A percentile compares a stretch with the other conserved stretches of the same genome.
These are phyloP conservation scores for Dysdera silvatica DNA, from an alignment of 1,140 invertebrate species.

Conservation along the genomic window DNA sequence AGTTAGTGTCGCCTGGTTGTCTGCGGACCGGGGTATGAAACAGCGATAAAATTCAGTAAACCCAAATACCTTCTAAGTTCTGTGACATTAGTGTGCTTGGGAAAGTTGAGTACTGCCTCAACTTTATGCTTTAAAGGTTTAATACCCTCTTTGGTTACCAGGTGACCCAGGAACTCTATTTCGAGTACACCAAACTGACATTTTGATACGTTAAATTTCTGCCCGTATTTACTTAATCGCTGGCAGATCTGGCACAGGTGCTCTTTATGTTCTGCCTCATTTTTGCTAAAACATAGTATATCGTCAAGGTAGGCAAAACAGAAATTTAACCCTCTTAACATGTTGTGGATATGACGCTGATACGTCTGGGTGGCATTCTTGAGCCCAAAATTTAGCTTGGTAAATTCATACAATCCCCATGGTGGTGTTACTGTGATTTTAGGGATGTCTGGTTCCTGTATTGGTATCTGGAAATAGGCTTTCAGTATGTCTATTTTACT, in stretches of 20 bases:
- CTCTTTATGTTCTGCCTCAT: conserved; percentile 38
- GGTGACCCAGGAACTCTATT: conserved; percentile 19
- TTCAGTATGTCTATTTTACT: conserved; percentile 12
- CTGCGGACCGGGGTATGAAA: conserved; percentile 8
- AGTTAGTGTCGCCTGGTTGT: neutral
- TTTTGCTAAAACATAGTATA: conserved; percentile 44
- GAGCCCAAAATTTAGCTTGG: conserved; percentile 22
- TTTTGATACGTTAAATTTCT: conserved; percentile 38
- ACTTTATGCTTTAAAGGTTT: conserved; percentile 16
- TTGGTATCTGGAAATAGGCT: conserved; percentile 22
- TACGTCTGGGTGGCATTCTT: conserved; percentile 24
- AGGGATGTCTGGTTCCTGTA: conserved; percentile 6
- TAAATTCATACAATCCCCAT: conserved; percentile 27
- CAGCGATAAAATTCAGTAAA: conserved; percentile 41
- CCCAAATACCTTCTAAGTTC: conserved; percentile 41
- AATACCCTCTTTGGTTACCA: conserved; percentile 5
- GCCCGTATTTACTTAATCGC: conserved; percentile 34
- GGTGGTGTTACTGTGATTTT: conserved; percentile 27
- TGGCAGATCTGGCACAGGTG: conserved; percentile 42
- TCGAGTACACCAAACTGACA: conserved; percentile 24
- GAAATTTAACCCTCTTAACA: neutral
- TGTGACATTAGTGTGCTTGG: conserved; percentile 37
- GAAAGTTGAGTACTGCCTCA: conserved; percentile 10
- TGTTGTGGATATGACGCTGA: conserved; percentile 17
- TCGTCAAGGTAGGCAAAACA: conserved; percentile 1